Base-by-base conservation (phyloP, 2,888 invertebrate species). In the Cerastoderma edule region DNA sequence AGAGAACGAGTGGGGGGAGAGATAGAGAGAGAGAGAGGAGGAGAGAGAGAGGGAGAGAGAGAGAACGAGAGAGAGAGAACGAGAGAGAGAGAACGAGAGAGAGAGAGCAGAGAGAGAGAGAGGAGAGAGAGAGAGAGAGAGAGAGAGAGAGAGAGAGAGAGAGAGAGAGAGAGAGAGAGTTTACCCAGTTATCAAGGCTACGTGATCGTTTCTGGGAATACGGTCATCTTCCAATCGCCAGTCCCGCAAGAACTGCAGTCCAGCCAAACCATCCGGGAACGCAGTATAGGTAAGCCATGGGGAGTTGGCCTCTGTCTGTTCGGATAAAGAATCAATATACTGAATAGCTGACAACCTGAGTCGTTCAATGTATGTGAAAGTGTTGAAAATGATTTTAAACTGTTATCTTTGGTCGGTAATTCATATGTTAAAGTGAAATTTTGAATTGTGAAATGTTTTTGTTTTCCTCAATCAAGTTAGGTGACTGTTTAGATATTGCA, bases 221-320 rank as follows among this genome's bases (percentile, higher is more conserved):
- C 50, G 60, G 5, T 22, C 8, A 8, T 53, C 56, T n/a, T 63
- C 44, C 8, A 28, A 28, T 56, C 68, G 53, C 73, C 73, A 74
- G 3, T 19, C 28, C 10, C 24, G 2, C 68, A 74, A 56, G n/a
- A 53, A 32, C 1, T 30, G 13, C 19, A 74, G 64, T 4, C 67
- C 73, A n/a, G 46, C 54, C 4, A 27, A 19, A 22, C 68, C 73
- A 39, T 74, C 48, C 5, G 73, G 53, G 4, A 24, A 22, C 8
- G 5, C 16, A 24, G 27, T n/a, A 44, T 74, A 74, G n/a, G 64
- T 24, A 19, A 74, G n/a, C 73, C 73, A 74, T 6, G 73, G 73
- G 10, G 73, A 74, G 24, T 64, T 64, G 1, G 48, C 32, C 10
- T 13, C 72, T 53, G 27, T 48, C 71, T 71, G 54, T 33, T n/a